Conservation (phyloP, 2,797 vertebrate species). For the Gymnoscopelus microlampas region DNA sequence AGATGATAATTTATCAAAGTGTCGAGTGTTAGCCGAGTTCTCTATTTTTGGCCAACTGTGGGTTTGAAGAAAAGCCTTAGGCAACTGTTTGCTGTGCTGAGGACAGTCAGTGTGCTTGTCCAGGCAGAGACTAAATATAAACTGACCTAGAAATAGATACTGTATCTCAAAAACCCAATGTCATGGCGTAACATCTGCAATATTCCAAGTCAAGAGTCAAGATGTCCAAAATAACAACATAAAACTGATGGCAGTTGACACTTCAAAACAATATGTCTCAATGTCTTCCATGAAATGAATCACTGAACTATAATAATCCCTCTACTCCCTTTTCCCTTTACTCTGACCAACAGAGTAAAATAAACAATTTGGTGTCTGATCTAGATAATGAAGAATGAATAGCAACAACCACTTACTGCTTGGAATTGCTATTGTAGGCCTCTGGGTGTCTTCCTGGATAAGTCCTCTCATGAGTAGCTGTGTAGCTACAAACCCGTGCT, state of each 20-base stretch:
- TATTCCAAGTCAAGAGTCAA: conserved; percentile 17
- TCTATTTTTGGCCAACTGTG: neutral
- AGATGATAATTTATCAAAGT: too few relatives aligned
- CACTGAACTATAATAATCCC: neutral
- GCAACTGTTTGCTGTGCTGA: conserved; percentile 32
- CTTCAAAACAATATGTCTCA: neutral
- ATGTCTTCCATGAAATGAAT: neutral
- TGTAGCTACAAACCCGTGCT: conserved; percentile 39
- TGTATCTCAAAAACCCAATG: conserved; percentile 30
- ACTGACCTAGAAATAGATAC: conserved; percentile 58
- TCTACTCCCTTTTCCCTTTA: too few relatives aligned
- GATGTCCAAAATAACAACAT: conserved; percentile 9
- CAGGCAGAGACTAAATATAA: conserved; percentile 70
- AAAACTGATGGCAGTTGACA: neutral
- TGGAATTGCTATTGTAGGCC: conserved; percentile 3
- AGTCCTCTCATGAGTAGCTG: conserved; percentile 42
- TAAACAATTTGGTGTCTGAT: neutral
- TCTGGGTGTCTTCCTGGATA: conserved; percentile 29
- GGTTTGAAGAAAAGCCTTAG: conserved; percentile 30
- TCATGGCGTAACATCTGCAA: conserved; percentile 2
- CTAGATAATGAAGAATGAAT: conserved; percentile 1
- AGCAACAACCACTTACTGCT: conserved; percentile 41
- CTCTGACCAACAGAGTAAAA: conserved; percentile 1
- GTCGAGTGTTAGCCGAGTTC: neutral
- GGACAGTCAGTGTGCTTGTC: conserved; percentile 51